Evolutionary conservation across 2,888 invertebrate species (phyloP).

Genomic region (Allacma fusca): DNA sequence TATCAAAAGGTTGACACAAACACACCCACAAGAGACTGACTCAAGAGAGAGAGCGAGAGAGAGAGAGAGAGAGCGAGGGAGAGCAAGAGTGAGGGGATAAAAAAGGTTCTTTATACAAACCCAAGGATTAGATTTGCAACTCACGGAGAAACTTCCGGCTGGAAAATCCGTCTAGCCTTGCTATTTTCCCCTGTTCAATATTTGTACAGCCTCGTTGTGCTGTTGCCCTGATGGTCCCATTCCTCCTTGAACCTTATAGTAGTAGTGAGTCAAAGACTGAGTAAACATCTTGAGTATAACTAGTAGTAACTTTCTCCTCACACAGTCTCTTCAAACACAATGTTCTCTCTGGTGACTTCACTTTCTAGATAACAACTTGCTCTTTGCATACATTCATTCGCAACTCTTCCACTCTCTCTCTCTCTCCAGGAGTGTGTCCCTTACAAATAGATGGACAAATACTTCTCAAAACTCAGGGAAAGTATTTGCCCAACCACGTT

Average conservation of each 20-base stretch:
- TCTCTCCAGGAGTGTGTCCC: neutral
- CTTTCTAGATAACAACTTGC: conserved; percentile 35
- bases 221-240: conserved; percentile 22
- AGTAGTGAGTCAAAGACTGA: neutral
- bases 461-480: neutral
- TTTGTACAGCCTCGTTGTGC: conserved; percentile 33
- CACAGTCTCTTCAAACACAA: conserved; percentile 7
- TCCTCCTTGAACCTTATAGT: neutral
- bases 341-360: conserved; percentile 40
- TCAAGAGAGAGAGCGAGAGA: no score
- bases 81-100: conserved; percentile 1
- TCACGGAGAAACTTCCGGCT: conserved; percentile 41
- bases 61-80: neutral
- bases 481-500: neutral
- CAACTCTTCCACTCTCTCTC: neutral
- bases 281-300: conserved; percentile 31
- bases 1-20: conserved; percentile 19
- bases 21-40: neutral
- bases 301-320: conserved; percentile 5
- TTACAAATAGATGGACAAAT: conserved; percentile 6
- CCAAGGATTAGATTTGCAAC: conserved; percentile 44
- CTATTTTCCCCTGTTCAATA: conserved; percentile 35
- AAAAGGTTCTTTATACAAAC: no score
- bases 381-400: conserved; percentile 38
- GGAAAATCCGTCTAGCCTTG: conserved; percentile 36